phyloP scores from a whole-genome alignment of 2,113 vertebrate genomes.

The Scartelaos histophorus region DNA sequence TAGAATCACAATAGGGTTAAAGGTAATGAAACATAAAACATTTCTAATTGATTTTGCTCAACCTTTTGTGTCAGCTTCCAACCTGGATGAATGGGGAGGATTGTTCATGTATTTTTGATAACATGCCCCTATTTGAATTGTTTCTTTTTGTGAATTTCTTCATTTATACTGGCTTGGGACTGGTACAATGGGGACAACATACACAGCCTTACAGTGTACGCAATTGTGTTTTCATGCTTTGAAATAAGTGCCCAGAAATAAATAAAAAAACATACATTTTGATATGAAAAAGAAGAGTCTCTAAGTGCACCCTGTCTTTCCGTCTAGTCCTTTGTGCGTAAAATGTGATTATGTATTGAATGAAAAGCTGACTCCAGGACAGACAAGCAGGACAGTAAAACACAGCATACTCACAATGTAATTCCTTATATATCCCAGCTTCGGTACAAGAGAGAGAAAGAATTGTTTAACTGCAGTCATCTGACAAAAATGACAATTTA shows the following conservation, averaged over 20 bases:
- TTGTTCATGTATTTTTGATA: not conserved
- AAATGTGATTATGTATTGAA: conserved; percentile 70
- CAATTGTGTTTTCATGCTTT: conserved; percentile 66
- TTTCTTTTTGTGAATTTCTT: no score
- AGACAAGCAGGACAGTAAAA: conserved; percentile 74
- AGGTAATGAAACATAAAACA: not conserved
- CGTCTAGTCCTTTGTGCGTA: conserved; percentile 50
- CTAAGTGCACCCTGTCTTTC: conserved; percentile 48
- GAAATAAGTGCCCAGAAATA: conserved; percentile 38
- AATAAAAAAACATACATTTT: conserved; percentile 26
- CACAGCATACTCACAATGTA: conserved; percentile 78
- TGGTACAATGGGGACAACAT: conserved; percentile 23
- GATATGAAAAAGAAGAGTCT: conserved; percentile 55
- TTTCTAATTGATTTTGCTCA: not conserved
- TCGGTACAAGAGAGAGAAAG: conserved; percentile 78
- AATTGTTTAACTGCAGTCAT: conserved; percentile 67
- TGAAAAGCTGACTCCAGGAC: conserved; percentile 73
- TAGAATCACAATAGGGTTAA: not conserved
- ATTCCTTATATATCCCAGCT: conserved; percentile 82
- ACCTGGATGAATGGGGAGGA: not conserved
- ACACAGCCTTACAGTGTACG: conserved; percentile 50
- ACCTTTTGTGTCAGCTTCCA: not conserved
- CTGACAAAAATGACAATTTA: conserved; percentile 44
- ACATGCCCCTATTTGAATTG: no score
- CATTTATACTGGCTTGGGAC: no score